Evolutionary conservation across 2,113 vertebrate genomes (phyloP).

Genomic region (Lampris incognitus): DNA sequence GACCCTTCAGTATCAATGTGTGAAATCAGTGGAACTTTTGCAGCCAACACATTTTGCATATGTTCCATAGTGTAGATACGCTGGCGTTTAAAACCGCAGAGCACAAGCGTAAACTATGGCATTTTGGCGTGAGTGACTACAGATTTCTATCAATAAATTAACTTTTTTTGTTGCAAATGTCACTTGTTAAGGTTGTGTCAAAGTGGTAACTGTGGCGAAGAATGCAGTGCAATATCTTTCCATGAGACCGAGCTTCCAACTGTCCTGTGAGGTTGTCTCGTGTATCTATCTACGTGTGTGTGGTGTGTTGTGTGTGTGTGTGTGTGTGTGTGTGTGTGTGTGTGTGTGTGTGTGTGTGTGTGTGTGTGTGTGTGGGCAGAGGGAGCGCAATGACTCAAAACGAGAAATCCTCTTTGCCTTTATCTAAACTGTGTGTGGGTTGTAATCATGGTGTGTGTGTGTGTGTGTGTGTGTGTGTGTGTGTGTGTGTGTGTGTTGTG

Average conservation of each 20-base stretch:
- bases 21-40: constrained; percentile 23
- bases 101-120: constrained; percentile 17
- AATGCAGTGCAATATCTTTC: constrained; percentile 15
- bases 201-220: constrained; percentile 32
- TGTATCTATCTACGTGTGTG: constrained; percentile 16
- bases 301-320: constrained; percentile 31
- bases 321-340: constrained; percentile 23
- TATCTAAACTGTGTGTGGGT: constrained; percentile 72
- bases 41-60: constrained; percentile 16
- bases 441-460: constrained; percentile 4
- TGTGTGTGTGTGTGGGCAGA: constrained; percentile 71
- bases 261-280: constrained; percentile 23
- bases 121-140: constrained; percentile 63
- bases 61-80: constrained; percentile 35
- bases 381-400: constrained; percentile 80
- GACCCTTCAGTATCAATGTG: background rate
- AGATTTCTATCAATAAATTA: constrained; percentile 60
- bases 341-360: constrained; percentile 11
- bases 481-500: constrained; percentile 64
- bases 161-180: constrained; percentile 61
- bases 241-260: constrained; percentile 24
- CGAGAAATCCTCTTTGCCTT: constrained; percentile 79
- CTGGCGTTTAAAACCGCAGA: constrained; percentile 51
- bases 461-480: too few relatives aligned
- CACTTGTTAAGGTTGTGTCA: constrained; percentile 54